Percentiles rank a stretch among this genome's conserved stretches.
These are phyloP conservation scores for Sciurus carolinensis DNA, from an alignment of 2,797 vertebrate species.

Conservation along the genomic window DNA sequence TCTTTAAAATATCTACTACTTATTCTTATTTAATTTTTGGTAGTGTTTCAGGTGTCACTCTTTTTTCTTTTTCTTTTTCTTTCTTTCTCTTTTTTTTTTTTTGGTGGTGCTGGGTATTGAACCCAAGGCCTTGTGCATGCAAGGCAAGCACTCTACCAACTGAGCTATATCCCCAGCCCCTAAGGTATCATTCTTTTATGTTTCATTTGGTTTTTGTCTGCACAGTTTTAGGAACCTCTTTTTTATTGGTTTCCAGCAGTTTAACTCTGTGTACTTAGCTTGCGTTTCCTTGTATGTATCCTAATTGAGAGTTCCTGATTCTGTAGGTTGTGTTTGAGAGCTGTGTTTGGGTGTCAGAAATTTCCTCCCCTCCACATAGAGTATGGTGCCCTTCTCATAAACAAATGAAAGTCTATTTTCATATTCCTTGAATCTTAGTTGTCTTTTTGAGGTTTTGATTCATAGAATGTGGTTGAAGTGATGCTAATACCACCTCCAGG, in stretches of 20 bases:
- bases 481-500: not conserved
- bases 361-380: not conserved
- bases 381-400: not conserved
- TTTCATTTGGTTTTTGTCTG: not conserved
- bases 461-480: not conserved
- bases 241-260: not conserved
- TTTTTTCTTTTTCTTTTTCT: no score
- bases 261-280: not conserved
- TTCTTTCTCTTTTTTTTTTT: no score
- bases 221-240: not conserved
- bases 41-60: not conserved
- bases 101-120: no score
- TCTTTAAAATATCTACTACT: not conserved
- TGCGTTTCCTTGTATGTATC: not conserved
- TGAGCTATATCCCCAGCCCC: no score
- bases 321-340: not conserved
- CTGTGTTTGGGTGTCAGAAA: not conserved
- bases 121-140: no score
- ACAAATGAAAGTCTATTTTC: not conserved
- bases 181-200: not conserved
- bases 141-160: no score
- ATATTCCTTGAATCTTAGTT: constrained; percentile 4
- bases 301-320: not conserved
- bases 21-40: not conserved
- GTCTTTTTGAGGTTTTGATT: not conserved